These are phyloP conservation scores for Brachyptera putata DNA, from an alignment of 2,888 invertebrate genomes.

Conservation along the genomic window DNA sequence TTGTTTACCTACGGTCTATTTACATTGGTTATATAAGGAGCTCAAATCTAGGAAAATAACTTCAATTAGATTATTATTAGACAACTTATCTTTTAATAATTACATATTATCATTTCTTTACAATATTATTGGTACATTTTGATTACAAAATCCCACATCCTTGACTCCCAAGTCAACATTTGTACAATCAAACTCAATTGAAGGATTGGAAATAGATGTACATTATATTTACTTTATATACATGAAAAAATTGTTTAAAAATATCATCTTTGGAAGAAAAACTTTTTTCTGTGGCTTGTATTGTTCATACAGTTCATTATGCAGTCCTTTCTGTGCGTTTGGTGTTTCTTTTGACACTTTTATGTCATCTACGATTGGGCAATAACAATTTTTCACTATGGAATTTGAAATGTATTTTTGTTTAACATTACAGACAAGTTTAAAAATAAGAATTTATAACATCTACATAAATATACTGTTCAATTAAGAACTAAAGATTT, in stretches of 20 bases:
- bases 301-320: neutral
- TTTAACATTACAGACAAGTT: no score
- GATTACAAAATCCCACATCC: constrained; percentile 32
- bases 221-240: constrained; percentile 22
- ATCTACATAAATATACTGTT: no score
- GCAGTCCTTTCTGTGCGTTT: neutral
- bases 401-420: no score
- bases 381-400: no score
- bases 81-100: neutral
- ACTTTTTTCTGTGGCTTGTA: constrained; percentile 18
- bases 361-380: no score
- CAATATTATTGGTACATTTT: constrained; percentile 26
- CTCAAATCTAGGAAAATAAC: no score
- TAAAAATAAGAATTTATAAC: no score
- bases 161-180: constrained; percentile 24
- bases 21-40: no score
- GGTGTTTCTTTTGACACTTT: no score
- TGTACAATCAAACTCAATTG: constrained; percentile 22
- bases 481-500: no score
- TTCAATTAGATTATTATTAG: neutral
- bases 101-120: neutral
- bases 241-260: constrained; percentile 27
- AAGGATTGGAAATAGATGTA: constrained; percentile 3
- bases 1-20: no score
- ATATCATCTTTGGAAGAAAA: constrained; percentile 33